Evolutionary conservation across 2,888 invertebrate genomes (phyloP).

Genomic region (Sminthurinus aureus): DNA sequence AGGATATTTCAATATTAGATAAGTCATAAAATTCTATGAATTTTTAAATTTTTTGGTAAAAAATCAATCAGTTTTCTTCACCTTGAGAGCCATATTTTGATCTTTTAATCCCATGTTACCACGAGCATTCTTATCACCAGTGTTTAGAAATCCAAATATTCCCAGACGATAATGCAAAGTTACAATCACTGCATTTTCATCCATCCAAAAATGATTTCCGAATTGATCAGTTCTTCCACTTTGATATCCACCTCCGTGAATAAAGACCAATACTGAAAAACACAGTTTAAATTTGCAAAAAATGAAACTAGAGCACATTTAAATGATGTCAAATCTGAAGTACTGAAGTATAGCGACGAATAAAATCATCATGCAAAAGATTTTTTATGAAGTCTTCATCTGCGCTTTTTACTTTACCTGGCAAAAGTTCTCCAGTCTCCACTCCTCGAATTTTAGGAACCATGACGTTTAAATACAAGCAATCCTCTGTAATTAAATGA

Average conservation of each 20-base stretch:
- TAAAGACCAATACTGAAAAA: constrained; percentile 13
- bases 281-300: no score
- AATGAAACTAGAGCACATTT: no score
- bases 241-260: constrained; percentile 25
- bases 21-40: no score
- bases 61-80: background rate
- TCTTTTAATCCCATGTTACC: constrained; percentile 53
- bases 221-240: constrained; percentile 17
- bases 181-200: constrained; percentile 30
- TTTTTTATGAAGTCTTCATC: no score
- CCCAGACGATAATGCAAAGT: constrained; percentile 39
- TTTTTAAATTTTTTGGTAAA: background rate
- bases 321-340: no score
- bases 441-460: constrained; percentile 12
- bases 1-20: background rate
- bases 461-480: constrained; percentile 17
- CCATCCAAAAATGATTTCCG: constrained; percentile 19
- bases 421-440: constrained; percentile 3
- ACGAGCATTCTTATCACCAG: constrained; percentile 41
- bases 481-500: constrained; percentile 8
- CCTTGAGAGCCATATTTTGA: constrained; percentile 38
- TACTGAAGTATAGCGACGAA: no score
- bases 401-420: background rate
- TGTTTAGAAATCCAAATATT: constrained; percentile 44
- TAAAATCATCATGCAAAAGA: no score